phyloP scores from a whole-genome alignment of 2,888 invertebrate species.

The Drosophila meridionalis region DNA sequence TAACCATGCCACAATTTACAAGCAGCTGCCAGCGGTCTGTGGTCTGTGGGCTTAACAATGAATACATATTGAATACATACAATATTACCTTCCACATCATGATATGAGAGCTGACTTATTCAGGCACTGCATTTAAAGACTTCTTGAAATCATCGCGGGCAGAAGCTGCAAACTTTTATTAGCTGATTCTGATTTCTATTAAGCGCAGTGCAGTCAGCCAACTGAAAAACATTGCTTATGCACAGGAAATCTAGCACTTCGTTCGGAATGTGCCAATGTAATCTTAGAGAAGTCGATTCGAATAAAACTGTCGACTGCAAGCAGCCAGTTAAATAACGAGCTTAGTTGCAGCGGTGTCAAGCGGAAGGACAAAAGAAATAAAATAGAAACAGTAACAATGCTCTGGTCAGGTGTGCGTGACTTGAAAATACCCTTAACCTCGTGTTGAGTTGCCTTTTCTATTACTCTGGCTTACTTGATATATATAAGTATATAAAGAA shows the following conservation, averaged over 20 bases:
- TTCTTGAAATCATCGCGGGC: neutral
- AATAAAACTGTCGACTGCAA: conserved; percentile 39
- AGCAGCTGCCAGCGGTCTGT: conserved; percentile 30
- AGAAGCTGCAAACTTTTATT: conserved; percentile 33
- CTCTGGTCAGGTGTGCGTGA: neutral
- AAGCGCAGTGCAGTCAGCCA: conserved; percentile 33
- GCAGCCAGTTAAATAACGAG: conserved; percentile 51
- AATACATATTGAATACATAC: conserved; percentile 29
- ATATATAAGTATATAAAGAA: neutral
- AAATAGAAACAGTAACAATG: conserved; percentile 18
- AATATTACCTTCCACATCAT: neutral
- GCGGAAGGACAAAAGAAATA: conserved; percentile 16
- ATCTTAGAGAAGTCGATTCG: conserved; percentile 22
- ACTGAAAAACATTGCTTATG: conserved; percentile 42
- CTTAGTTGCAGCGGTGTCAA: conserved; percentile 21
- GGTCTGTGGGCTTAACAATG: conserved; percentile 25
- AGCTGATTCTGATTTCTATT: conserved; percentile 28
- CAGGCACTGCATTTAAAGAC: conserved; percentile 19
- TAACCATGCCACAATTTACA: conserved; percentile 13
- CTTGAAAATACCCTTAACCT: neutral
- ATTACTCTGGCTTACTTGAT: neutral
- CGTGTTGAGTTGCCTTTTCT: neutral
- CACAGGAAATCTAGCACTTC: conserved; percentile 25
- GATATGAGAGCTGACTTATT: conserved; percentile 14
- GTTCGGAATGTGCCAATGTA: conserved; percentile 40